These are phyloP conservation scores for Agelas oroides DNA, from an alignment of 37 sponge, comb jelly and placozoan genomes.

Conservation along the genomic window DNA sequence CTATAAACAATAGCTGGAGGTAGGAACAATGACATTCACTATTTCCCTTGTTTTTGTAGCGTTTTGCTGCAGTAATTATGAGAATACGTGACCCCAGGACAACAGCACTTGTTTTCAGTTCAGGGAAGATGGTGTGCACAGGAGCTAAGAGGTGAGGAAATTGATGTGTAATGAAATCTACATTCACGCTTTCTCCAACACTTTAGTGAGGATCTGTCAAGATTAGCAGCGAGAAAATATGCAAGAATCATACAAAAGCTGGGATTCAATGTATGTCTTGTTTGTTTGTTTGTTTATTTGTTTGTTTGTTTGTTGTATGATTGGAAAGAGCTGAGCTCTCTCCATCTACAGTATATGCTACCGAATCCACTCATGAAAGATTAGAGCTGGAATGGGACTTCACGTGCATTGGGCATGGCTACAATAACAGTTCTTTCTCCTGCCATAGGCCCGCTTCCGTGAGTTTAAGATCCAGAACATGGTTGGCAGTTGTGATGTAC, in stretches of 20 bases:
- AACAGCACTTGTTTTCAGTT: slow-evolving; percentile 97
- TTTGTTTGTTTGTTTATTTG: no score
- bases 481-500: slow-evolving; percentile 99
- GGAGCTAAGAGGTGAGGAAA: slow-evolving; percentile 93
- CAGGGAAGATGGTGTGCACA: slow-evolving; percentile 99
- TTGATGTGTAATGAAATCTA: background rate
- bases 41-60: slow-evolving; percentile 34
- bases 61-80: slow-evolving; percentile 99
- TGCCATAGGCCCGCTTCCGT: slow-evolving; percentile 91
- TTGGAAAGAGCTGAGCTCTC: no score
- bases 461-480: slow-evolving; percentile 99
- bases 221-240: slow-evolving; percentile 98
- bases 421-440: no score
- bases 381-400: no score
- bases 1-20: no score
- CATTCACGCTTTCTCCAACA: background rate
- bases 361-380: no score
- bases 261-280: slow-evolving; percentile 88
- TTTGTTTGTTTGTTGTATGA: no score
- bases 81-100: slow-evolving; percentile 98
- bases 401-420: no score
- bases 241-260: slow-evolving; percentile 98
- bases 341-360: background rate
- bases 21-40: no score
- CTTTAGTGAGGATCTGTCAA: slow-evolving; percentile 89